Base-by-base conservation (phyloP, 2,113 vertebrate species). In the Monopterus albus region DNA sequence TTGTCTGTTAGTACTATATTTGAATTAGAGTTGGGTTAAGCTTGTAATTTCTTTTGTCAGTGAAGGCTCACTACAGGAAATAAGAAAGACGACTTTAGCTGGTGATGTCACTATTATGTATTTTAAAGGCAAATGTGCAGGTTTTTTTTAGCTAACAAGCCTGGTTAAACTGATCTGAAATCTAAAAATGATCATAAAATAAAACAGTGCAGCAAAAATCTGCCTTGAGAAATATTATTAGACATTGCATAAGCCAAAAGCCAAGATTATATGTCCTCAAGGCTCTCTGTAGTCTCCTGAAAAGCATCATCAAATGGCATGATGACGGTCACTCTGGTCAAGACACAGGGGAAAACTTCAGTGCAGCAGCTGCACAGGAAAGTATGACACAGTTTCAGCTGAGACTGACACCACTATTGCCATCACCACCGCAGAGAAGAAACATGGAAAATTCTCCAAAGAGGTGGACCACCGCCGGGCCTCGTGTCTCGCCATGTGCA, bases 391-490 rank as follows among this genome's bases (percentile, higher is more conserved):
- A 2, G 77, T 79, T 75, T 77, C 29, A 53, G 66, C 78, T 65
- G 61, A 63, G 62, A 83, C 84, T 71, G 76, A 83, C 79, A 75
- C 55, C 72, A 78, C 20, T 81, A 15, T 51, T 12, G 25, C 25
- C 75, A 78, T 88, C 73, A 79, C 72, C 69, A 75, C 85, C 81
- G 23, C 84, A 85, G 67, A 80, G 79, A 79, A 89, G 89, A 90
- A 91, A 91, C 91, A 91, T 92, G 93, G 93, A 93, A 93, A 90
- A 83, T 84, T 86, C 35, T 38, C 82, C 74, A 67, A 65, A 60
- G 65, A 64, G 63, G 64, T 79, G 56, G 82, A 87, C 85, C 85
- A 86, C 84, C 84, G 84, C 73, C 59, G 40, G 84, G 72, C 42
- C 67, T 74, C 53, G 59, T 64, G 90, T 88, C 87, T 87, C 74